Evolutionary conservation across 2,113 vertebrate species (phyloP), one percentile per base, ranked within the genome.

Genomic region (Cinclus mexicanus): DNA sequence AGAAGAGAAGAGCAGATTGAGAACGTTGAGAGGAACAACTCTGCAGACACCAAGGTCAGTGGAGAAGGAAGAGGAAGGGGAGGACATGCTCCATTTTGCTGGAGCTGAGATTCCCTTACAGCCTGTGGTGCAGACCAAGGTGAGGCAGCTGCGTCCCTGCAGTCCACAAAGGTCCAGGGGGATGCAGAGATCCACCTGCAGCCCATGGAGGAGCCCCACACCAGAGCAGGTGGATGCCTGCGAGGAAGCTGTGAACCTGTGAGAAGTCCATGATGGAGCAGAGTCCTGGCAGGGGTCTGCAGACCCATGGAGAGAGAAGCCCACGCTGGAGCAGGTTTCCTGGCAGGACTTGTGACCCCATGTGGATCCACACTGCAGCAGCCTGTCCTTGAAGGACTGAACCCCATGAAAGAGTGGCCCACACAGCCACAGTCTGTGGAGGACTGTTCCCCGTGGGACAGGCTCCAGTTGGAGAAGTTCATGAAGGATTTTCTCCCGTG

Each of bases 261-360:
- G 13, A 21, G 11, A 59, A 21, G 16, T 44, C 25, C 21, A 7
- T 13, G 31, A 7, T 1, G 3, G 44, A 76, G 11, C 31, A 76
- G 53, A 7, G 10, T 25, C 25, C 31, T 50, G 42, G 31, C 10
- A 65, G 10, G 14, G 37, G 12, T 42, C 71, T 31, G 35, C 83
- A 68, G 17, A 31, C 6, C 52, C 17, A 8, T 7, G 11, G 60
- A 57, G 16, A 20, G 13, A 67, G 35, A 20, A 67, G 35, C 21
- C 52, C 35, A 16, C 0, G 0, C 19, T 23, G 2, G 15, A 41
- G 15, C 13, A 57, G 13, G 9, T 35, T 42, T 67, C 31, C 52
- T 86, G 52, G 13, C 2, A 42, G 16, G 16, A 67, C 44, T 67
- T 57, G 16, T 25, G 31, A 50, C 16, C 20, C 35, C 11, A 17